phyloP scores from a whole-genome alignment of 2,888 invertebrate species.

The Cabera pusaria region DNA sequence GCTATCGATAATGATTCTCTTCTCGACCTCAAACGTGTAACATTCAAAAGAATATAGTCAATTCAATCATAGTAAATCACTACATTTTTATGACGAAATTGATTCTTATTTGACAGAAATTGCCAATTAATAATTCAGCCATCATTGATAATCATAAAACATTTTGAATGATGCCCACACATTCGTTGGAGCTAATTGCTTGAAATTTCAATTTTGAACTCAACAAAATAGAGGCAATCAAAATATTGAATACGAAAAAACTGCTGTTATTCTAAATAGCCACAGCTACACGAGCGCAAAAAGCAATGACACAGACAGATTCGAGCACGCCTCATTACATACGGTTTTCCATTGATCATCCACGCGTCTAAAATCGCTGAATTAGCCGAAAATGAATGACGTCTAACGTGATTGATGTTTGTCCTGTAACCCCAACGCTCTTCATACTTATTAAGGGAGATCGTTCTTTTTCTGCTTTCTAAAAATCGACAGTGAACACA shows the following conservation, averaged over 20 bases:
- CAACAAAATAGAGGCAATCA: conserved; percentile 40
- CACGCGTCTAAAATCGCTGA: conserved; percentile 59
- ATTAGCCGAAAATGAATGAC: conserved; percentile 62
- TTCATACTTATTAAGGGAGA: conserved; percentile 54
- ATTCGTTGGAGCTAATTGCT: conserved; percentile 30
- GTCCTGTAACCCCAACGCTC: conserved; percentile 62
- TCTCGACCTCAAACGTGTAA: conserved; percentile 15
- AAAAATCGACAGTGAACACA: conserved; percentile 75
- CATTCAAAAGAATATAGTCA: conserved; percentile 17
- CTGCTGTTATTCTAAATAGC: conserved; percentile 29
- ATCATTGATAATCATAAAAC: conserved; percentile 30
- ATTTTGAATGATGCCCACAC: conserved; percentile 32
- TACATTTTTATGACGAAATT: conserved; percentile 21
- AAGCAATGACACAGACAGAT: conserved; percentile 44
- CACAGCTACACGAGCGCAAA: conserved; percentile 41
- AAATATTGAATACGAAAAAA: conserved; percentile 41
- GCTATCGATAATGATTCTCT: conserved; percentile 19
- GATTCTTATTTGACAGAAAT: conserved; percentile 33
- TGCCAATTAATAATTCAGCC: conserved; percentile 32
- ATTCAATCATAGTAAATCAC: conserved; percentile 19
- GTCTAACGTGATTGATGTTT: conserved; percentile 70
- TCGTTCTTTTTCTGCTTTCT: conserved; percentile 65
- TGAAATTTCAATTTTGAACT: conserved; percentile 30
- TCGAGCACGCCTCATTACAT: conserved; percentile 48
- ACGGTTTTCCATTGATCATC: conserved; percentile 64